These are phyloP conservation scores for Larimichthys polyactis DNA, from an alignment of 2,113 vertebrate species.

Conservation along the genomic window DNA sequence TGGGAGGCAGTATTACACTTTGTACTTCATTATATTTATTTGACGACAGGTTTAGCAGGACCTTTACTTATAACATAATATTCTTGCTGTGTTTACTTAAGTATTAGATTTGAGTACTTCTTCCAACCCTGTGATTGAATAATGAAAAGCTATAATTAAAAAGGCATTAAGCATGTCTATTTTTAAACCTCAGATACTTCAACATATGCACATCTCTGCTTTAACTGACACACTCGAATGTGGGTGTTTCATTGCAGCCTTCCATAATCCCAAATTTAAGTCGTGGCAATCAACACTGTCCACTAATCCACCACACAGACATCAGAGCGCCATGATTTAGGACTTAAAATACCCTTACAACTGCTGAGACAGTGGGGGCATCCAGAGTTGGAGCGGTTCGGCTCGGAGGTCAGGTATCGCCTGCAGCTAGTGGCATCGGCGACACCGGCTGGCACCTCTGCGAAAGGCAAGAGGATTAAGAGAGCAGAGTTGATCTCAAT, in stretches of 20 bases:
- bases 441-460: conserved; percentile 1
- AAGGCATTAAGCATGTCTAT: not conserved
- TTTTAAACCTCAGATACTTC: not conserved
- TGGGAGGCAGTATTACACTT: too few relatives aligned
- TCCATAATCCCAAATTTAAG: not conserved
- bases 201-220: not conserved
- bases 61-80: too few relatives aligned
- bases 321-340: not conserved
- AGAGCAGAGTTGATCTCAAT: conserved; percentile 33
- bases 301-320: conserved; percentile 24
- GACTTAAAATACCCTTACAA: not conserved
- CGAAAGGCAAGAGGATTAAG: conserved; percentile 20
- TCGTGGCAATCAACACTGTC: not conserved
- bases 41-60: too few relatives aligned
- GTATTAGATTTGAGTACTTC: too few relatives aligned
- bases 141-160: not conserved
- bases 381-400: conserved; percentile 13
- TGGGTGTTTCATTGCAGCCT: conserved; percentile 5
- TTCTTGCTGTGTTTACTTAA: too few relatives aligned
- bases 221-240: not conserved
- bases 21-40: too few relatives aligned
- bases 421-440: not conserved
- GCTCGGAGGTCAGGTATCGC: conserved; percentile 32
- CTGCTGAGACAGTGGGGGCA: conserved; percentile 18
- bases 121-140: not conserved